phyloP scores from a whole-genome alignment of 2,113 vertebrate genomes.

The Vulpes ferrilata region DNA sequence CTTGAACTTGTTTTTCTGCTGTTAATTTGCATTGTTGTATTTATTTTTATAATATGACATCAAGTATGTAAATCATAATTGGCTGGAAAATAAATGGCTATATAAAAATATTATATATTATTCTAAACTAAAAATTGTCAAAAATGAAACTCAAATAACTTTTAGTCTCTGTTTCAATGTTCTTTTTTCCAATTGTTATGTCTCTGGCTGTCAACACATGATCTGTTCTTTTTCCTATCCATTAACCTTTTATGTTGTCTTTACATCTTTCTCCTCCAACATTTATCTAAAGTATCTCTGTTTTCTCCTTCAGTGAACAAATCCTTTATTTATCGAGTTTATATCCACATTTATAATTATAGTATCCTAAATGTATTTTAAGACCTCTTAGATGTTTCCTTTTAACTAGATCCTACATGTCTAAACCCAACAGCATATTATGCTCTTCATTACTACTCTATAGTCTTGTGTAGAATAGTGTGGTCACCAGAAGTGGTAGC shows the following conservation, averaged over 20 bases:
- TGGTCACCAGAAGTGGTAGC: not conserved
- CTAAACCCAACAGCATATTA: not conserved
- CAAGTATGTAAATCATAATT: not conserved
- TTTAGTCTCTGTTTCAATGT: not conserved
- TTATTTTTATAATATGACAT: conserved; percentile 56
- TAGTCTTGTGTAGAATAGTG: not conserved
- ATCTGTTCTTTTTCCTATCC: not conserved
- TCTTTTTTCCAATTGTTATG: not conserved
- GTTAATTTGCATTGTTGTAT: not conserved
- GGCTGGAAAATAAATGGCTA: not conserved
- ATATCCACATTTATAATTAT: not conserved
- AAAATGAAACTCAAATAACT: not conserved
- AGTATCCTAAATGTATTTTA: not conserved
- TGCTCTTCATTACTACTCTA: not conserved
- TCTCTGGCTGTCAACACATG: not conserved
- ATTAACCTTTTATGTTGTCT: not conserved
- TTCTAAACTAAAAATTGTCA: not conserved
- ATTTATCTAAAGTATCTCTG: not conserved
- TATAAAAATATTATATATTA: not conserved
- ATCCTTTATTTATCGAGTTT: not conserved
- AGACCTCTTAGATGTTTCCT: not conserved
- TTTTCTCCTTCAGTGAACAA: not conserved
- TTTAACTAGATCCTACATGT: not conserved
- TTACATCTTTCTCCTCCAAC: not conserved
- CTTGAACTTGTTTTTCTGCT: conserved; percentile 22